Evolutionary conservation across 2,888 invertebrate species (phyloP), one percentile per base, ranked within the genome.

Genomic region (Drosophila putrida): DNA sequence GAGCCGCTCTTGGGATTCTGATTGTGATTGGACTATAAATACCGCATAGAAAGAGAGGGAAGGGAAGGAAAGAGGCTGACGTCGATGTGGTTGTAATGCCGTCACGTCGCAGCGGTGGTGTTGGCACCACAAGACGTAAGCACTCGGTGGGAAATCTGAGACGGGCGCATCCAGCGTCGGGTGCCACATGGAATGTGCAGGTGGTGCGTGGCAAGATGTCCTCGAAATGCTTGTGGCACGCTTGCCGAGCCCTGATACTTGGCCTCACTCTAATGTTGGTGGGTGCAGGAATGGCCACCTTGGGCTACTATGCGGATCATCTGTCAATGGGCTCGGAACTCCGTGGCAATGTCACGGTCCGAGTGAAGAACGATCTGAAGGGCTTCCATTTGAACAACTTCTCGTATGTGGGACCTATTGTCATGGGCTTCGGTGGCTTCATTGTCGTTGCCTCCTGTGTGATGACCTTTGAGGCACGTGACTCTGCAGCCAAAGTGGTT

Each of bases 371-470:
- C 89, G 96, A 97, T 91, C 95, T 96, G 6, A 94, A 96, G 41
- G 96, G 96, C 13, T 96, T 96, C 91, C 97, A 97, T 90, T 94
- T 97, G 75, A 97, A 97, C 93, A 97, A 97, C 91, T 94, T 98
- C 57, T 97, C 98, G 0, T 99, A 98, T 92, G 96, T 98, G n/a
- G 99, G 99, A 0, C 99, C 99, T 2, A 97, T 98, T 75, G 96
- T 99, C 57, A 99, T 99, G 98, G 99, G 99, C 33, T 96, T 98
- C 70, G 98, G 99, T 93, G 98, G 97, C 39, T 99, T 99, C 92
- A 97, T 98, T 80, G 97, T 99, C 41, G 98, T 99, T 25, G 98
- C 98, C 33, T 98, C 98, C 0, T 98, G 98, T 91, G 99, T 99
- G 57, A 98, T 99, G 96, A 99, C 98, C n/a, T 98, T 99, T 91